Percentiles rank a stretch among this genome's conserved stretches.
These are phyloP conservation scores for Acronicta leporina DNA, from an alignment of 2,888 invertebrate genomes.

Conservation along the genomic window DNA sequence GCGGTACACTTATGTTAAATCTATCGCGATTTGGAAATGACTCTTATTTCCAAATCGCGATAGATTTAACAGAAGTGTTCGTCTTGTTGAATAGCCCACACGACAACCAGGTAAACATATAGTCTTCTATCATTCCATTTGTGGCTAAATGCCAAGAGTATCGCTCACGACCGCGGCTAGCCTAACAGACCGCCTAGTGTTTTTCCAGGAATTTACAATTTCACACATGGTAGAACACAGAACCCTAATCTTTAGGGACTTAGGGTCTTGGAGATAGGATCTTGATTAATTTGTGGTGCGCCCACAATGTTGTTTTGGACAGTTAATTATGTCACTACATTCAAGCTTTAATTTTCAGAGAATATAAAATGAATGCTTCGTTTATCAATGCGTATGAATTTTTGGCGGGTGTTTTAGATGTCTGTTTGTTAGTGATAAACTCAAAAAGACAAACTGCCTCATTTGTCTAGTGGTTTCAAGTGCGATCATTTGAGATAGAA, in stretches of 20 bases:
- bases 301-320: conserved; percentile 5
- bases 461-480: too few species aligned
- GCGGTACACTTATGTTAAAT: too few species aligned
- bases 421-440: too few species aligned
- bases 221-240: conserved; percentile 30
- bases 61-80: conserved; percentile 31
- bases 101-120: conserved; percentile 38
- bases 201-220: conserved; percentile 51
- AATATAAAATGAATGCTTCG: too few species aligned
- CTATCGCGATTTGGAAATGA: too few species aligned
- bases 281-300: conserved; percentile 41
- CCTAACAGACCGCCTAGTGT: conserved; percentile 13
- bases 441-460: too few species aligned
- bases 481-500: too few species aligned
- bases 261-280: conserved; percentile 31
- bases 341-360: background rate
- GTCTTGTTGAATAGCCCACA: conserved; percentile 7
- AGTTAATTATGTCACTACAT: conserved; percentile 27
- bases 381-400: too few species aligned
- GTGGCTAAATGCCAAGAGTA: conserved; percentile 45
- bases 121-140: conserved; percentile 38
- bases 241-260: conserved; percentile 29
- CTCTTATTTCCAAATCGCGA: conserved; percentile 18
- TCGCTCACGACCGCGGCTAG: conserved; percentile 13
- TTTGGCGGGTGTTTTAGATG: too few species aligned